These are phyloP conservation scores for Salmo trutta DNA, from an alignment of 2,797 vertebrate genomes.

Conservation along the genomic window DNA sequence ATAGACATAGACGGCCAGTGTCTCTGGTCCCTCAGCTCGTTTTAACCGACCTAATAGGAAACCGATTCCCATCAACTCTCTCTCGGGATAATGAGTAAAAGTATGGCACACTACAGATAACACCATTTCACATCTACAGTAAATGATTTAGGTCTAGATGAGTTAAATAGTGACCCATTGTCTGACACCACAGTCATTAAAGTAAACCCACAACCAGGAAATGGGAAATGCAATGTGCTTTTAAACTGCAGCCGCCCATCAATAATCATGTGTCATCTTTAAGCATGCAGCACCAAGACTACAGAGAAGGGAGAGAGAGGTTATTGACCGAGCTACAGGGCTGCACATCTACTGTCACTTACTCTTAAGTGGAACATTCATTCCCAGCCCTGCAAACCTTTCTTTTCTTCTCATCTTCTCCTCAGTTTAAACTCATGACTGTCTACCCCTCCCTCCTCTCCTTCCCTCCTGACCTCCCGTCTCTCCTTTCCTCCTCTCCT, in stretches of 20 bases:
- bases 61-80: background rate
- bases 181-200: no score
- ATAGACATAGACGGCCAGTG: background rate
- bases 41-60: slow-evolving; percentile 1
- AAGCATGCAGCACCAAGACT: background rate
- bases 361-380: background rate
- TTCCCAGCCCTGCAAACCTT: background rate
- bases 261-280: background rate
- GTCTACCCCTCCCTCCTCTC: no score
- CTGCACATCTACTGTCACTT: background rate
- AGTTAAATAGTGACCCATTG: no score
- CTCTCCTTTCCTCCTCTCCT: no score
- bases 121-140: background rate
- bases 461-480: no score
- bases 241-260: background rate
- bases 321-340: slow-evolving; percentile 12
- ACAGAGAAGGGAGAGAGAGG: background rate
- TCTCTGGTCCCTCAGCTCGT: slow-evolving; percentile 14
- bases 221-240: background rate
- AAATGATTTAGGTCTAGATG: no score
- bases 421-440: no score
- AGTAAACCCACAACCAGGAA: background rate
- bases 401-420: background rate
- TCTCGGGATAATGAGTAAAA: background rate
- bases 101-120: background rate